Evolutionary conservation across 2,113 vertebrate genomes (phyloP), one percentile per base, ranked within the genome.

Genomic region (Sylvietta virens): DNA sequence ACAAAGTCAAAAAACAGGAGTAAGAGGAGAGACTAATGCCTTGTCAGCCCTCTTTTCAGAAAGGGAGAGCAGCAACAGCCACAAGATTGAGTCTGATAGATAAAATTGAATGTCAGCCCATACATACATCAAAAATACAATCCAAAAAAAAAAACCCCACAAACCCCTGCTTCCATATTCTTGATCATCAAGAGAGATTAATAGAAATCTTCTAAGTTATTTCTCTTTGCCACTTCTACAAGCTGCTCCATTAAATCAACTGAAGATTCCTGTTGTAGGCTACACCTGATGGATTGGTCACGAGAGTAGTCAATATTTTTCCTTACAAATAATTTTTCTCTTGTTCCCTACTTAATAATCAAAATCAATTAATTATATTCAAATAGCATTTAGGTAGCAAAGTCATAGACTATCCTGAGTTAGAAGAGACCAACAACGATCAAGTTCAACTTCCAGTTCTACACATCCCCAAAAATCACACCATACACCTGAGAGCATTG

Each of bases 71-170:
- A 83, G 40, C 26, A 86, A 47, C 18, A 83, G 54, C 37, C 80
- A 88, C 13, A 37, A 92, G 22, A 56, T 6, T 5, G 5, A 64
- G 10, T 28, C 30, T 56, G 19, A 76, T 4, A 82, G 31, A 66
- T 40, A 47, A 79, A 87, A 42, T 1, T 61, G 31, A 47, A 92
- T 76, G 42, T 57, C 60, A 84, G 51, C 51, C 8, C 9, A 35
- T 6, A 11, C 7, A 56, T 21, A 39, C 6, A 54, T 15, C 7
- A 45, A 67, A 93, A 70, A 54, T 7, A 71, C 6, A 22, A 71
- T 13, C 26, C 0, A 39, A 71, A 62, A 66, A 47, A 53, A 6
- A 62, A 66, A 47, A 53, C 5, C 5, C 3, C 3, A 18, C 1
- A 1, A 82, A 56, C 10, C 1, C 2, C 21, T 37, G 8, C 2